Percentiles rank a stretch among this genome's conserved stretches.
These are phyloP conservation scores for Brachypterus glaber DNA, from an alignment of 2,888 invertebrate genomes.

Conservation along the genomic window DNA sequence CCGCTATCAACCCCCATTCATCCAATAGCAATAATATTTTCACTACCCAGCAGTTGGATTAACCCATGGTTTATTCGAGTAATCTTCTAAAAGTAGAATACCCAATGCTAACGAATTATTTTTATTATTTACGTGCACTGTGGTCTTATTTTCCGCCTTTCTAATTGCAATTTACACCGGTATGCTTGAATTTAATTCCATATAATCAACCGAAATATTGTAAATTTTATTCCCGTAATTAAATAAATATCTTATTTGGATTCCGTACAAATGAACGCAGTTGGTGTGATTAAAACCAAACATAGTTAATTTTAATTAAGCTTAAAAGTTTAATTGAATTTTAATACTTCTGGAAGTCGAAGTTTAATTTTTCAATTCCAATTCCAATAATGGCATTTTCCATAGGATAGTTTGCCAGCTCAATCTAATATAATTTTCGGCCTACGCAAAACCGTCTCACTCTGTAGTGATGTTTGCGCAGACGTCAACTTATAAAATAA, in stretches of 20 bases:
- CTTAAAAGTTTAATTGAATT: no score
- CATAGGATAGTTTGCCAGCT: no score
- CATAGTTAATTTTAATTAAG: no score
- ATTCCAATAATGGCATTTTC: no score
- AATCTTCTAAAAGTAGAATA: slow-evolving; percentile 59
- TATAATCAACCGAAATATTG: slow-evolving; percentile 66
- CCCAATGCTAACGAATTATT: slow-evolving; percentile 62
- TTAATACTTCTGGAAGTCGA: no score
- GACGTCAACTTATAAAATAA: no score
- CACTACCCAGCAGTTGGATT: slow-evolving; percentile 66
- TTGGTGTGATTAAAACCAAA: no score
- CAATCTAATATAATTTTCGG: no score
- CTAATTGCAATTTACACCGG: slow-evolving; percentile 81
- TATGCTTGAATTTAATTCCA: slow-evolving; percentile 67
- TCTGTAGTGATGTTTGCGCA: no score
- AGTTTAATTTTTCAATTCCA: no score
- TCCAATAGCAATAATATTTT: neutral
- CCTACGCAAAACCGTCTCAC: no score
- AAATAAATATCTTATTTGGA: slow-evolving; percentile 73
- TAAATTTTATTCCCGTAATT: slow-evolving; percentile 73
- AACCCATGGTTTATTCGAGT: slow-evolving; percentile 78
- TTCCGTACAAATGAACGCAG: slow-evolving; percentile 80
- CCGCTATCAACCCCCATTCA: no score
- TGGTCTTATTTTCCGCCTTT: slow-evolving; percentile 60
- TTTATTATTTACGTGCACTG: slow-evolving; percentile 71